Evolutionary conservation across 2,113 vertebrate species (phyloP).

Genomic region (Mystacornis crossleyi): DNA sequence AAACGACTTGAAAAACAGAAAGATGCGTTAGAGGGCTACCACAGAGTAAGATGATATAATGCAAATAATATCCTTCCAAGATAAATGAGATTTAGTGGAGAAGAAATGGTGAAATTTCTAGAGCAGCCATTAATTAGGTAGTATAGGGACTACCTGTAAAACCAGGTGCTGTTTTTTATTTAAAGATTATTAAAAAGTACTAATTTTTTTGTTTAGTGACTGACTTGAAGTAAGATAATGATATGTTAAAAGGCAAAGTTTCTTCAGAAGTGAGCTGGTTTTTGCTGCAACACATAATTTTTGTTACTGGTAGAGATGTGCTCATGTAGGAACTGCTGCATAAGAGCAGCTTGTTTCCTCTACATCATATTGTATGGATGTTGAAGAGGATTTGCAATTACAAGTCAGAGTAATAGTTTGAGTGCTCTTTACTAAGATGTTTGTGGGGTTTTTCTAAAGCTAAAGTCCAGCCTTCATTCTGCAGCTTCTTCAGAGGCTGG

Average conservation of each 20-base stretch:
- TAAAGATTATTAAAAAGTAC: neutral
- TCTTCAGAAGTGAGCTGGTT: neutral
- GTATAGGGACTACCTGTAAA: neutral
- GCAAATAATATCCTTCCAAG: neutral
- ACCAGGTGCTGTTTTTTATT: neutral
- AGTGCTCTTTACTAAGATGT: neutral
- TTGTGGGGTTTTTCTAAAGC: neutral
- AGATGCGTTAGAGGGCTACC: conserved; percentile 85
- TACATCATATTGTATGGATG: neutral
- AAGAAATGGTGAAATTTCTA: neutral
- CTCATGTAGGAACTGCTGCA: neutral
- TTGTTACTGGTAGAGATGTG: neutral
- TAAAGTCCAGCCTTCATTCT: neutral
- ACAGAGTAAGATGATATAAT: conserved; percentile 72
- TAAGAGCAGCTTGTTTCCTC: neutral
- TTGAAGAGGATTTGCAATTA: neutral
- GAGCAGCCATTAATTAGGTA: neutral
- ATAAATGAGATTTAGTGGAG: neutral
- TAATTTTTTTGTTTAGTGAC: neutral
- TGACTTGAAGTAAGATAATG: neutral
- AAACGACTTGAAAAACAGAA: conserved; percentile 93
- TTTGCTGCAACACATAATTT: neutral
- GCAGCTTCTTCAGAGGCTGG: neutral
- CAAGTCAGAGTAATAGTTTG: neutral
- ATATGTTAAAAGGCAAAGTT: neutral